Evolutionary conservation across 2,113 vertebrate genomes (phyloP).

Genomic region (Ivindomyrus marchei): DNA sequence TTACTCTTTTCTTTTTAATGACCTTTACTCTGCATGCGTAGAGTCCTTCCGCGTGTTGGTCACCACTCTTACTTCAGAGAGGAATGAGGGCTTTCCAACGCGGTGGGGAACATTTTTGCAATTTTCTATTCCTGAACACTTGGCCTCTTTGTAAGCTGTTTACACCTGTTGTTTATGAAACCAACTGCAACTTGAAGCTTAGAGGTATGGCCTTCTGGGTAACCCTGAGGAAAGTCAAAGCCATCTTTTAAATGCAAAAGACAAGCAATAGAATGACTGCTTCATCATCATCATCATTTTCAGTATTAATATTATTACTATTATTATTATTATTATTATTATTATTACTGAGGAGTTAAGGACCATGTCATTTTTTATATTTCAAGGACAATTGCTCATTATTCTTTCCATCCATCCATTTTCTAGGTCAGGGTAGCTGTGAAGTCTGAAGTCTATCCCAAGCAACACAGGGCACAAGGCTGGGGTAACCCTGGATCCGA

Average conservation of each 20-base stretch:
- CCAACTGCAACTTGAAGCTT: background rate
- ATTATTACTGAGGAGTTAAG: constrained; percentile 11
- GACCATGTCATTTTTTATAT: constrained; percentile 18
- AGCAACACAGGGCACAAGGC: background rate
- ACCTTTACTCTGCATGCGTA: constrained; percentile 28
- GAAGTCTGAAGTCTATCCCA: background rate
- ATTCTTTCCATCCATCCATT: background rate
- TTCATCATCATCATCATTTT: background rate
- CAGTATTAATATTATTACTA: background rate
- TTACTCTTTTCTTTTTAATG: constrained; percentile 16
- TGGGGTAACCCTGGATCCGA: background rate
- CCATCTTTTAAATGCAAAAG: background rate
- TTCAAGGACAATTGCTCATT: constrained; percentile 11
- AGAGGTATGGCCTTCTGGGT: background rate
- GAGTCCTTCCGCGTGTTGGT: constrained; percentile 43
- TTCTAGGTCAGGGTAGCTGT: background rate
- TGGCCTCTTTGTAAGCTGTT: constrained; percentile 18
- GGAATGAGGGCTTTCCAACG: constrained; percentile 32
- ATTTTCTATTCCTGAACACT: constrained; percentile 4
- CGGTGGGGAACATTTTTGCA: constrained; percentile 4
- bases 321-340: background rate
- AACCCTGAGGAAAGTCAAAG: background rate
- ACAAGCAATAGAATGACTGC: background rate
- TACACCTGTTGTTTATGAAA: background rate
- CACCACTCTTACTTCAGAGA: constrained; percentile 60